Conservation (phyloP, 2,113 vertebrate genomes). For the Spheniscus mendiculus region DNA sequence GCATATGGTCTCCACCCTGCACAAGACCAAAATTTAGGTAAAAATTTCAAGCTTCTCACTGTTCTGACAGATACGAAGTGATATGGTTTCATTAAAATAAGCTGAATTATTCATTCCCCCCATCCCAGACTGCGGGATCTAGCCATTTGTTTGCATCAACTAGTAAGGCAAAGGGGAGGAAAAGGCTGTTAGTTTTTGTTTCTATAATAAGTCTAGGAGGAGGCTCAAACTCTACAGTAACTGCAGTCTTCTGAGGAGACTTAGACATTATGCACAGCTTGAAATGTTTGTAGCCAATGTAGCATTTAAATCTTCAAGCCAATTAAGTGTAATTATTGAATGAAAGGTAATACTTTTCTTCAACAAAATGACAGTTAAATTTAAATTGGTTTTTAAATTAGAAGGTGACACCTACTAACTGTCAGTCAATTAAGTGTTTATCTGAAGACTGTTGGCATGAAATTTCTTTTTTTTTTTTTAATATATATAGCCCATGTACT, state of each 20-base stretch:
- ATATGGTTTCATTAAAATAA: neutral
- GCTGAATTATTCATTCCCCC: neutral
- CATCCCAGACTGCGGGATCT: neutral
- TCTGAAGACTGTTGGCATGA: constrained; percentile 20
- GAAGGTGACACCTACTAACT: constrained; percentile 67
- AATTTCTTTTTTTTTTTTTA: neutral
- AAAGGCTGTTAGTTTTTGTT: neutral
- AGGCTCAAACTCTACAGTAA: neutral
- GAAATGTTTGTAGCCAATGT: constrained; percentile 61
- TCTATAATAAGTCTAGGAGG: neutral
- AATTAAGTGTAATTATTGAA: constrained; percentile 72
- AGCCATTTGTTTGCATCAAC: neutral
- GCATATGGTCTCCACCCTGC: neutral
- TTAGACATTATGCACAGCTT: constrained; percentile 16
- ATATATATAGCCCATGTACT: neutral
- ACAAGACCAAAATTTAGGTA: neutral
- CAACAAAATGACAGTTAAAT: constrained; percentile 43
- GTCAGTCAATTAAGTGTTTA: constrained; percentile 66
- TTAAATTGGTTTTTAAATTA: constrained; percentile 66
- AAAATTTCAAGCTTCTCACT: neutral
- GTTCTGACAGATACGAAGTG: neutral
- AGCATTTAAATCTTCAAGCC: constrained; percentile 50
- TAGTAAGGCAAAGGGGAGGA: neutral
- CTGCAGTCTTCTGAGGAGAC: neutral
- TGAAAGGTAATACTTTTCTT: constrained; percentile 63